Base-by-base conservation (phyloP, 1,140 invertebrate species). In the Ostrea denselamellosa region DNA sequence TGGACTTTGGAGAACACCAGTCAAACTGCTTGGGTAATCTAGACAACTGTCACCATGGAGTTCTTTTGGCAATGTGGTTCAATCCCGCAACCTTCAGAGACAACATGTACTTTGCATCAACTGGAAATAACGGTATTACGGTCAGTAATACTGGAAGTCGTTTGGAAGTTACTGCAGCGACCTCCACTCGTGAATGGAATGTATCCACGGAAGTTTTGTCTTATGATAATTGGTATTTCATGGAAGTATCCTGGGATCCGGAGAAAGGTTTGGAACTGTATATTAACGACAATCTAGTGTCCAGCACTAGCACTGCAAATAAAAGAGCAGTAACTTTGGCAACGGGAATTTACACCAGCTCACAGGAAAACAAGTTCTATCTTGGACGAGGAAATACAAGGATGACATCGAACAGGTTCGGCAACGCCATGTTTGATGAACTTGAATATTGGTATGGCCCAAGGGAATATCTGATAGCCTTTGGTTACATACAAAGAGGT, bases 401-500 rank as follows among this genome's bases (percentile, higher is more conserved):
- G 62, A 91, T 90, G 89, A 88, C 90, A 77, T 71, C 85, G 22
- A 86, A 68, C 62, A 71, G 83, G 14, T 93, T 91, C 83, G 94
- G 91, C n/a, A 90, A 92, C 62, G 93, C 91, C 52, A 88, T 90
- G 9, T 92, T 90, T 86, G 94, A 95, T 88, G 93, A 95, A 56
- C 88, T 94, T 83, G 93, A 93, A 19, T 90, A 92, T 85, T 95
- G 94, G 94, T 93, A 92, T 71, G 92, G 90, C 22, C 90, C 93
- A 85, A 85, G 94, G 54, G 93, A 94, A 62, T 94, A 94, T 88
- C 89, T 94, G 19, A 82, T 92, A 9, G 91, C 94, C 1, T 93
- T 92, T 88, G 92, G 91, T 82, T 93, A 93, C 86, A 90, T 95
- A 52, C 92, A 93, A 54, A 92, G 94, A 93, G 93, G 94, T 94